phyloP scores from a whole-genome alignment of 2,888 invertebrate genomes.

The Drosophila monieri region DNA sequence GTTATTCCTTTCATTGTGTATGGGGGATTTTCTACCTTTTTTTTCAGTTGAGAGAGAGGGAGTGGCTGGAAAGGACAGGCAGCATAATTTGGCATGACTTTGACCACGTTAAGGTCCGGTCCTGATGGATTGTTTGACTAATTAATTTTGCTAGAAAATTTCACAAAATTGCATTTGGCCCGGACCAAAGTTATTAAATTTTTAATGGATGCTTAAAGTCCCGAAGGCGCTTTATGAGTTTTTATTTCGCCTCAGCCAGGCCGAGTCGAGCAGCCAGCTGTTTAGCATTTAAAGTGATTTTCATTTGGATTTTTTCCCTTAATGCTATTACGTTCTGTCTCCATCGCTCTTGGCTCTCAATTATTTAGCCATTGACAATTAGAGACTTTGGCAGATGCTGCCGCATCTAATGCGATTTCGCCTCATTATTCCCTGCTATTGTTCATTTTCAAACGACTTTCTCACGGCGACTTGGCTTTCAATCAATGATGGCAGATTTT shows the following conservation, averaged over 20 bases:
- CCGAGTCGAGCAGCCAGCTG: slow-evolving; percentile 20
- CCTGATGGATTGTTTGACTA: slow-evolving; percentile 66
- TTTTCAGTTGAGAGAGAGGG: not conserved
- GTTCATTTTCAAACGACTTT: slow-evolving; percentile 44
- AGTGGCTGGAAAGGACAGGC: slow-evolving; percentile 13
- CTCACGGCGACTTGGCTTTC: slow-evolving; percentile 42
- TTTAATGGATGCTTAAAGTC: slow-evolving; percentile 38
- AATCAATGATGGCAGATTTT: slow-evolving; percentile 21
- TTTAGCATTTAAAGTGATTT: slow-evolving; percentile 68
- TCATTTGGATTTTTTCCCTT: slow-evolving; percentile 49
- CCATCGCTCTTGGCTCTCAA: slow-evolving; percentile 43
- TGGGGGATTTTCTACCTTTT: slow-evolving; percentile 33
- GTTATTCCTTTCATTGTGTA: slow-evolving; percentile 15
- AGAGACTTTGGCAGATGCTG: slow-evolving; percentile 47
- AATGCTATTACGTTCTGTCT: slow-evolving; percentile 57
- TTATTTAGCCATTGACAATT: slow-evolving; percentile 69
- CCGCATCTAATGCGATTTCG: slow-evolving; percentile 47
- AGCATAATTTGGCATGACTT: slow-evolving; percentile 46
- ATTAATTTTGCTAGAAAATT: slow-evolving; percentile 58
- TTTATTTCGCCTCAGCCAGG: slow-evolving; percentile 21
- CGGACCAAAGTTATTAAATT: slow-evolving; percentile 47
- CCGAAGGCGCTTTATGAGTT: slow-evolving; percentile 33
- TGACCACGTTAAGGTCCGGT: slow-evolving; percentile 21
- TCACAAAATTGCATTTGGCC: slow-evolving; percentile 54
- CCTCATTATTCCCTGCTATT: slow-evolving; percentile 37